Evolutionary conservation across 2,888 invertebrate species (phyloP).

Genomic region (Ommatoiulus sabulosus): DNA sequence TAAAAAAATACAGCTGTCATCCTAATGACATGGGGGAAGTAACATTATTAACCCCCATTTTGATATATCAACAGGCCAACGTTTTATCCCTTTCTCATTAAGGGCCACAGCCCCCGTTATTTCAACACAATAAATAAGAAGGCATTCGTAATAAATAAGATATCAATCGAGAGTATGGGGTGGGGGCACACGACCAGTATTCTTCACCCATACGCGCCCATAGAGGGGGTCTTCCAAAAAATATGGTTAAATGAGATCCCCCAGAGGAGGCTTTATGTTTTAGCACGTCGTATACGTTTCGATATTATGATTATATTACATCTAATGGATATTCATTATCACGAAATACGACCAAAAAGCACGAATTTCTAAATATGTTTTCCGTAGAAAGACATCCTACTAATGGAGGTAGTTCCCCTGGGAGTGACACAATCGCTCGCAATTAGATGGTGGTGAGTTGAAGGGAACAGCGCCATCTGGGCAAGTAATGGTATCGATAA

Average conservation of each 20-base stretch:
- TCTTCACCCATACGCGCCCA: not conserved
- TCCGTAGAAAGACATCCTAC: not conserved
- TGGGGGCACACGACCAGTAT: not conserved
- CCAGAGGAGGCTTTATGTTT: not conserved
- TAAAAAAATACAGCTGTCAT: not conserved
- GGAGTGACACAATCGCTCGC: not conserved
- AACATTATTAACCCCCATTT: not conserved
- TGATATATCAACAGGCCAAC: not conserved
- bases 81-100: not conserved
- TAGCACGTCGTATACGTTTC: not conserved
- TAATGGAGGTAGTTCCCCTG: not conserved
- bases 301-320: conserved; percentile 16
- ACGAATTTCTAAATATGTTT: conserved; percentile 19
- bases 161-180: not conserved
- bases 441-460: not conserved
- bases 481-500: not conserved
- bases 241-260: not conserved
- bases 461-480: not conserved
- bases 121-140: not conserved
- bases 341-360: not conserved
- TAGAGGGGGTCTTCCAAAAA: not conserved
- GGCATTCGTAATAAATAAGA: not conserved
- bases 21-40: not conserved
- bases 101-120: not conserved
- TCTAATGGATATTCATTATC: not conserved